Percentiles rank a stretch among this genome's conserved stretches.
Evolutionary conservation across 2,888 invertebrate genomes (phyloP).

Genomic region (Latrodectus elegans): DNA sequence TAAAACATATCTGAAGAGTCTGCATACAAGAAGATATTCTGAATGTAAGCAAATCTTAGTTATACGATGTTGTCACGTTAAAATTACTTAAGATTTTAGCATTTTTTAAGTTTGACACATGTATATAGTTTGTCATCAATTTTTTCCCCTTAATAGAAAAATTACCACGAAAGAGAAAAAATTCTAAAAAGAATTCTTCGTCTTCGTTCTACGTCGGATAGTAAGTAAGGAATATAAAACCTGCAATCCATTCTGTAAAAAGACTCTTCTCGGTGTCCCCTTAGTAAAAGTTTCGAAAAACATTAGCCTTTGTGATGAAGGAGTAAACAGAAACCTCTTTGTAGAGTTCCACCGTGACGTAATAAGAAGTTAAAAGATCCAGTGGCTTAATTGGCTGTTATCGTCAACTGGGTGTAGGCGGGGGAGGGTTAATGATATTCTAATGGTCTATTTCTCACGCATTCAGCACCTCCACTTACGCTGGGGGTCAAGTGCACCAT

Average conservation of each 20-base stretch:
- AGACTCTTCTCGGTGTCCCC: background rate
- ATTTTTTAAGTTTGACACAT: no score
- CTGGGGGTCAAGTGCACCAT: no score
- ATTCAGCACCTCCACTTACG: constrained; percentile 1
- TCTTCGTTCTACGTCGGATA: no score
- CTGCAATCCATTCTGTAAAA: background rate
- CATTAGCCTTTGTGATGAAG: background rate
- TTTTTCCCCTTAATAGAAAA: no score
- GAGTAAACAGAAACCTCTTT: background rate
- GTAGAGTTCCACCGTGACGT: constrained; percentile 15
- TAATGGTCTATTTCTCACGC: constrained; percentile 55
- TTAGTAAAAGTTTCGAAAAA: background rate
- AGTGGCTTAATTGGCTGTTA: constrained; percentile 52
- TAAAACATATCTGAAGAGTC: no score
- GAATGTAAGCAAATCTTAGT: no score
- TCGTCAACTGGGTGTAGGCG: constrained; percentile 24
- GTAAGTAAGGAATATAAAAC: background rate
- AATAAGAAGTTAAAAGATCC: constrained; percentile 51
- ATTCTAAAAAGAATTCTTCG: no score
- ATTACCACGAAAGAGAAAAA: no score
- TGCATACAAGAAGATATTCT: no score
- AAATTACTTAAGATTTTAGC: no score
- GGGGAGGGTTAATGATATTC: constrained; percentile 49
- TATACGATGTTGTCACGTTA: no score
- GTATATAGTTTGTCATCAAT: no score